phyloP scores from a whole-genome alignment of 2,888 invertebrate species.

The Podotricha telesiphe region DNA sequence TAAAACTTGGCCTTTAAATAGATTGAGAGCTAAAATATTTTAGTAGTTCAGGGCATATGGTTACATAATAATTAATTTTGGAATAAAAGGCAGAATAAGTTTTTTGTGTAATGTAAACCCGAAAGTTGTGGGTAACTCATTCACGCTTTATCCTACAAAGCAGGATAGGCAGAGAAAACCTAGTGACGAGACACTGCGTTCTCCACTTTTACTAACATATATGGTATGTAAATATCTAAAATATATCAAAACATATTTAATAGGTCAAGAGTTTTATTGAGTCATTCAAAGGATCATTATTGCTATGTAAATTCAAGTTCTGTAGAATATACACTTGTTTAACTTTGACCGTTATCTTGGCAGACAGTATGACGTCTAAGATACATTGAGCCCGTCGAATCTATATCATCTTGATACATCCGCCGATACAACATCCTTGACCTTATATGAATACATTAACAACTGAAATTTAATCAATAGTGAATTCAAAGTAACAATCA shows the following conservation, averaged over 20 bases:
- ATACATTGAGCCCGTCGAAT: conserved; percentile 32
- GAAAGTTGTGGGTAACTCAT: too few species aligned
- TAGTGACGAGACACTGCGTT: too few species aligned
- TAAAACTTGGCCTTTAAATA: conserved; percentile 33
- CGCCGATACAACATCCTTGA: conserved; percentile 31
- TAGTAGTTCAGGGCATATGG: background rate
- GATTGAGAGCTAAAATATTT: background rate
- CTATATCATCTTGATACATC: conserved; percentile 30
- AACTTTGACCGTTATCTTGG: conserved; percentile 32
- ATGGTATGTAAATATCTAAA: background rate
- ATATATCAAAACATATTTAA: background rate
- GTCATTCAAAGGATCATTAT: background rate
- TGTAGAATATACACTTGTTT: conserved; percentile 13
- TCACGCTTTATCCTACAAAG: too few species aligned
- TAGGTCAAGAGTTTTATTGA: background rate
- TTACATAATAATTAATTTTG: background rate
- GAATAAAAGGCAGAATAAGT: background rate
- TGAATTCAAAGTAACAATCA: background rate
- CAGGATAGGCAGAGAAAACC: too few species aligned
- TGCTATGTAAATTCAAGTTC: background rate
- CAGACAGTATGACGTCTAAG: conserved; percentile 43
- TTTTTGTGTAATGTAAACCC: too few species aligned
- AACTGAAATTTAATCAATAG: background rate
- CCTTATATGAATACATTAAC: conserved; percentile 32
- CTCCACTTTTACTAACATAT: too few species aligned